Base-by-base conservation (phyloP, 1,140 invertebrate species). In the Cephus cinctus region DNA sequence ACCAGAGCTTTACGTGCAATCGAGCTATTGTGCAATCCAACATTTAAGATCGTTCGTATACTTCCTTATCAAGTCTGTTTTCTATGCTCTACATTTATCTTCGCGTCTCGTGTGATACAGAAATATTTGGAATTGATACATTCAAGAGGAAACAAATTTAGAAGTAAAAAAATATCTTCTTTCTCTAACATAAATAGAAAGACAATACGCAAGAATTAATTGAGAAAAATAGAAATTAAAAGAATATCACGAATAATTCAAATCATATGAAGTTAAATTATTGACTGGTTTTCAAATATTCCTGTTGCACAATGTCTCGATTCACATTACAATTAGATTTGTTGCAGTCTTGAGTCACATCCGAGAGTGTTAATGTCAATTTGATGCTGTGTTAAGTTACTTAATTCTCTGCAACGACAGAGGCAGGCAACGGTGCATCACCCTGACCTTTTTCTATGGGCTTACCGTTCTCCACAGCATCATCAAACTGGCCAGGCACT, bases 301-400 rank as follows among this genome's bases (percentile, higher is more conserved):
- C n/a, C 6, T n/a, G n/a, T 22, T 57, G 63, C 50, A 53, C 54
- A 44, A 59, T 49, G 43, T 45, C 47, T 65, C 58, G 48, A 57
- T 48, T 50, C 50, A 50, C 57, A 61, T 59, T n/a, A 57, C 61
- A 61, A 66, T 49, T 60, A 63, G 57, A 63, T 65, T 54, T 56
- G 63, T 51, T 67, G 61, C 71, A 69, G 69, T 71, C 69, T 74
- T 73, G 43, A 61, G 62, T 69, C 69, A 61, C 43, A 63, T 71
- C 61, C 57, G 67, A 57, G 61, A 63, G 54, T 56, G 30, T 54
- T 56, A 56, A 59, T 39, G 44, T 51, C 60, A 46, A 44, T 36
- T 50, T 25, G 19, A 43, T 15, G 38, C 5, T 18, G 19, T 23
- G 43, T 45, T 51, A 54, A 53, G 14, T 41, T n/a, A 12, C 31